A percentile compares a stretch with the other conserved stretches of the same genome.
Conservation (phyloP, 2,888 invertebrate species). For the Cephus spinipes region DNA sequence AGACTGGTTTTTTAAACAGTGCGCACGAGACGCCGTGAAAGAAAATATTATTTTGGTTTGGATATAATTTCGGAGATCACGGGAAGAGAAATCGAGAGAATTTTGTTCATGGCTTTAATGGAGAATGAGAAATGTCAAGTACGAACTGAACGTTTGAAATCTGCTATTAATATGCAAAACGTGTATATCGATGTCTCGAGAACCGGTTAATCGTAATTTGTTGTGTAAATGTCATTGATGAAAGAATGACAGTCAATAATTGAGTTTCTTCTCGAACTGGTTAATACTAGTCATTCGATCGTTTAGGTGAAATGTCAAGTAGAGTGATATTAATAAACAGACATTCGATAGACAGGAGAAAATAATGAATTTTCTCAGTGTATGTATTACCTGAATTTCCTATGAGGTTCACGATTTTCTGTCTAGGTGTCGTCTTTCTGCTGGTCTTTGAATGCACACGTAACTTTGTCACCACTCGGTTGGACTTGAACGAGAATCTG, state of each 20-base stretch:
- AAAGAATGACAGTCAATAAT: neutral
- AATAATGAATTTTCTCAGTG: neutral
- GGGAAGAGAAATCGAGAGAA: neutral
- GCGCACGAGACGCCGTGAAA: neutral
- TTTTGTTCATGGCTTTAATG: neutral
- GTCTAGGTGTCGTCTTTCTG: constrained; percentile 21
- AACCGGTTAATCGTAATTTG: neutral
- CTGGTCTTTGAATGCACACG: constrained; percentile 9
- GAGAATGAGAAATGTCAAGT: neutral
- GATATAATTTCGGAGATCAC: neutral
- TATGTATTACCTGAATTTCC: constrained; percentile 9
- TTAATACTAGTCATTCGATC: neutral
- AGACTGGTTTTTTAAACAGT: neutral
- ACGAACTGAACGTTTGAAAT: neutral
- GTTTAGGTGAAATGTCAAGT: neutral
- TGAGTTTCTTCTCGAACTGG: neutral
- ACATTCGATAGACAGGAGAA: neutral
- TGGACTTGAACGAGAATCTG: neutral
- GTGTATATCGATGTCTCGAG: neutral
- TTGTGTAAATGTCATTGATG: neutral
- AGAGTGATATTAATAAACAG: neutral
- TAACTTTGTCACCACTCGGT: neutral
- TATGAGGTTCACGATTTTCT: constrained; percentile 12
- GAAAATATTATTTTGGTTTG: neutral
- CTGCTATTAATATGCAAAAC: neutral